Percentiles rank a stretch among this genome's conserved stretches.
These are phyloP conservation scores for Myxocyprinus asiaticus DNA, from an alignment of 2,113 vertebrate genomes.

Conservation along the genomic window DNA sequence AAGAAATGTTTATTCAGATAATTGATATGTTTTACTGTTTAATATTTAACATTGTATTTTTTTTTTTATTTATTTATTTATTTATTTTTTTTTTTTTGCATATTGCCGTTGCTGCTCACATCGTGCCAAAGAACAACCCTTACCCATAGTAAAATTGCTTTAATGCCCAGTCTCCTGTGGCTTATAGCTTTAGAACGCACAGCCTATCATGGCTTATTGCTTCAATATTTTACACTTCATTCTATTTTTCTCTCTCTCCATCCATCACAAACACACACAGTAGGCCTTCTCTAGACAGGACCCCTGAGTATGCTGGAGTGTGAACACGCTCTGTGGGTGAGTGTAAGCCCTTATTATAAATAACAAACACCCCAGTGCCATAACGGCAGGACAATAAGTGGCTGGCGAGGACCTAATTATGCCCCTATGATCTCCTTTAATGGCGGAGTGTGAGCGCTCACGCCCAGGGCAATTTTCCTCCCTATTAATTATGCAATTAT, in stretches of 20 bases:
- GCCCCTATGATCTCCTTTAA: slow-evolving; percentile 42
- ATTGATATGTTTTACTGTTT: no score
- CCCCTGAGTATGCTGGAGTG: slow-evolving; percentile 25
- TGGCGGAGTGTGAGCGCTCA: slow-evolving; percentile 31
- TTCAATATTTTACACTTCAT: background rate
- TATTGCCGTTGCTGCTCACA: no score
- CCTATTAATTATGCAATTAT: slow-evolving; percentile 75
- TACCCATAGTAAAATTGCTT: background rate
- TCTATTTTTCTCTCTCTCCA: background rate
- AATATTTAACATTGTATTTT: no score
- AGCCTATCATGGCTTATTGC: background rate
- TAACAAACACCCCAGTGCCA: slow-evolving; percentile 48
- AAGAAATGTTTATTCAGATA: no score
- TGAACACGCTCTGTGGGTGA: slow-evolving; percentile 37
- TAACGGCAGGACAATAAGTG: slow-evolving; percentile 70
- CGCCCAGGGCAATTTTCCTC: slow-evolving; percentile 62
- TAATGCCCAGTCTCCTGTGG: background rate
- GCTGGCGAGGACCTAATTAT: slow-evolving; percentile 73
- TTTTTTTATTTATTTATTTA: no score
- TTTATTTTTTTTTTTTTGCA: no score
- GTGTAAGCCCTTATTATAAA: slow-evolving; percentile 42
- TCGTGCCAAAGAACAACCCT: no score
- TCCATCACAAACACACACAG: background rate
- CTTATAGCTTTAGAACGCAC: no score
- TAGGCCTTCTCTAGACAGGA: slow-evolving; percentile 10